Evolutionary conservation across 2,888 invertebrate species (phyloP).

Genomic region (Meiosimyza platycephala): DNA sequence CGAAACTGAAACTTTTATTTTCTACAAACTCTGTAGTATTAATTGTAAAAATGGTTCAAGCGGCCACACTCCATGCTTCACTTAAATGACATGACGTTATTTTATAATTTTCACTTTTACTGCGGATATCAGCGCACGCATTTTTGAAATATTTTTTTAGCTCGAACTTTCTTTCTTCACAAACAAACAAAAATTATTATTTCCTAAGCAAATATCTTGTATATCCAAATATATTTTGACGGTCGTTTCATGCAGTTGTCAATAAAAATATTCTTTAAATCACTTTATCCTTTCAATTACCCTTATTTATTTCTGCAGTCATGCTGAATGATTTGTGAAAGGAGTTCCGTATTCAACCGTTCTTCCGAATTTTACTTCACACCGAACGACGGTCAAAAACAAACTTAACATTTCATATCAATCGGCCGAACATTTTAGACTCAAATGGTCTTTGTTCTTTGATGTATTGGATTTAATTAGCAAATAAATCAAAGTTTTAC

Average conservation of each 20-base stretch:
- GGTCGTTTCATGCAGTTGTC: not conserved
- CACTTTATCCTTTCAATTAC: conserved; percentile 42
- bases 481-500: not conserved
- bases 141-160: no score
- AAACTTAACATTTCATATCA: conserved; percentile 25
- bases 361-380: not conserved
- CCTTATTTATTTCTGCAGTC: conserved; percentile 49
- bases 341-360: not conserved
- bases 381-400: conserved; percentile 38
- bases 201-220: not conserved
- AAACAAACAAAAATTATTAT: no score
- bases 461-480: not conserved
- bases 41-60: no score
- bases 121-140: no score
- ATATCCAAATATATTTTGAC: not conserved
- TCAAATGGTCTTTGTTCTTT: not conserved
- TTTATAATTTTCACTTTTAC: no score
- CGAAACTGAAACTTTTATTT: no score
- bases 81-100: no score
- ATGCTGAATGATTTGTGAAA: conserved; percentile 39
- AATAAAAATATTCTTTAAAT: not conserved
- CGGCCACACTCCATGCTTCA: no score
- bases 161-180: no score
- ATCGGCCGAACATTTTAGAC: not conserved
- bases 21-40: no score